Evolutionary conservation across 23 tunicate species (phyloP).

Genomic region (Halocynthia aurantium): DNA sequence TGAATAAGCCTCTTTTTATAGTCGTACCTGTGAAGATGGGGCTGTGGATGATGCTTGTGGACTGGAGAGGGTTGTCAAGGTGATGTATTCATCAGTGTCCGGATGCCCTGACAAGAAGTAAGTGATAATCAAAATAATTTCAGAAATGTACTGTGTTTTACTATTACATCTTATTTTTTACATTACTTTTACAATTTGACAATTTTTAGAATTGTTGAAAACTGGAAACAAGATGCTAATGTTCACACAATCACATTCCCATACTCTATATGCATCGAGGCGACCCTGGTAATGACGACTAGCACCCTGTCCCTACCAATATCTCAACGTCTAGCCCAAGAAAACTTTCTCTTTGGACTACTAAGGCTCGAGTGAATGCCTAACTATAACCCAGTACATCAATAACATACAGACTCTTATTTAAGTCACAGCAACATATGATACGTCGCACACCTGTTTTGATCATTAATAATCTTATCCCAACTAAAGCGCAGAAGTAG

Average conservation of each 20-base stretch:
- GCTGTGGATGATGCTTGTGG: background rate
- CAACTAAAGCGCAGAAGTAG: no score
- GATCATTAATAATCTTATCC: no score
- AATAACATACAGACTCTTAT: no score
- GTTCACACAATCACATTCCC: background rate
- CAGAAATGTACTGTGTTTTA: background rate
- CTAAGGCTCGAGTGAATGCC: background rate
- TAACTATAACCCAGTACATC: no score
- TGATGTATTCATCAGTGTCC: background rate
- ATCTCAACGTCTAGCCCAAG: background rate
- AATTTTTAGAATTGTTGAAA: background rate
- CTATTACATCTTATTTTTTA: no score
- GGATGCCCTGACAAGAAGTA: background rate
- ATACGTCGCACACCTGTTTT: no score
- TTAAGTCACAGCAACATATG: no score
- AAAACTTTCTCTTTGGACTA: constrained; percentile 4
- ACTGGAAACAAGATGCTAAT: background rate
- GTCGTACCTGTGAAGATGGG: background rate
- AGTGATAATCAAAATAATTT: background rate
- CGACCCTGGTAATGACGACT: background rate
- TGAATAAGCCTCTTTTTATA: background rate
- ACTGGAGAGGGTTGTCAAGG: constrained; percentile 4
- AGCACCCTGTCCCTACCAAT: constrained; percentile 5
- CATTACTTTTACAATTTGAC: background rate
- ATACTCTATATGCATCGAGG: constrained; percentile 5